Conservation (phyloP, 2,113 vertebrate species). For the Butastur rufipennis region DNA sequence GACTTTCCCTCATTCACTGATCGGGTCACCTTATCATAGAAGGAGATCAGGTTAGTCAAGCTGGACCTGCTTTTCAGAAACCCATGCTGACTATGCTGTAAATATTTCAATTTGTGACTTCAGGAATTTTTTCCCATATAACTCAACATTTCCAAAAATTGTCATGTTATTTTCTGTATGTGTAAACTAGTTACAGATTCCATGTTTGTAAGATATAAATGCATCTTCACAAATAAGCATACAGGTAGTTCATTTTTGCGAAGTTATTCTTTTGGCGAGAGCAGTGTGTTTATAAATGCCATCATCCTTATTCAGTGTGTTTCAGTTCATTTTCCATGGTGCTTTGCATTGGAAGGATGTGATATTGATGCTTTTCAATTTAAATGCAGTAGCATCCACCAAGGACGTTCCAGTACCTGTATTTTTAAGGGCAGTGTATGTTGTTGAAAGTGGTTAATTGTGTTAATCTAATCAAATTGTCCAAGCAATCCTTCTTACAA, state of each 20-base stretch:
- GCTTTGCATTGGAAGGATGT: not conserved
- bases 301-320: not conserved
- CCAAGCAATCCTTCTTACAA: not conserved
- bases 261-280: not conserved
- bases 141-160: not conserved
- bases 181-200: not conserved
- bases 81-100: not conserved
- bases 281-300: not conserved
- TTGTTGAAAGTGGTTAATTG: not conserved
- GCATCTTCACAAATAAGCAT: not conserved
- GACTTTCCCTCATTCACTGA: not conserved
- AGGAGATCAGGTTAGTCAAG: not conserved
- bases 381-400: not conserved
- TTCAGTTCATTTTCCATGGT: not conserved
- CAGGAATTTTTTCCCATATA: not conserved
- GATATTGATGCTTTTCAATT: not conserved
- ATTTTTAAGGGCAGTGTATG: not conserved
- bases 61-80: not conserved
- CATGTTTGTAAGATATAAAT: not conserved
- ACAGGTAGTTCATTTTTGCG: not conserved
- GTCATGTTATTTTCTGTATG: not conserved
- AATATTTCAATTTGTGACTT: not conserved
- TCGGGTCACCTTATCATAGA: not conserved
- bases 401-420: not conserved
- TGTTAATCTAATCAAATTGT: constrained; percentile 34